Base-by-base conservation (phyloP, 2,888 invertebrate species). In the Melipona bicolor region DNA sequence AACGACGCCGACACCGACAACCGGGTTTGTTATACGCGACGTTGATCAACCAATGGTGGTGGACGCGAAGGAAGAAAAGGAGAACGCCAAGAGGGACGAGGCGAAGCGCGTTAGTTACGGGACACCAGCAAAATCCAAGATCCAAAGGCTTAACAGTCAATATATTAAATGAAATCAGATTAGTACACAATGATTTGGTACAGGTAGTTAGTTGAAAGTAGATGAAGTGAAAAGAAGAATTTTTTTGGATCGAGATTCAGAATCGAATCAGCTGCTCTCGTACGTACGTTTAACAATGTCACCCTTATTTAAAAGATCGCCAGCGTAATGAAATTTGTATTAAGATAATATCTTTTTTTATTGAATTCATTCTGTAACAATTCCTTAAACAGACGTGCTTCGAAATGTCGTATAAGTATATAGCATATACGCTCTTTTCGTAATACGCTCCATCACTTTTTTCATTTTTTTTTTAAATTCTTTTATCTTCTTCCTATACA, bases 11-110 rank as follows among this genome's bases (percentile, higher is more conserved):
- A 77, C 91, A 6, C 79, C 90, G 6, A 62, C 85, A 0, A 79
- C 91, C 4, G 77, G 91, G 2, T 82, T 92, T 0, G 54, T 93
- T 5, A 71, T 93, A 59, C 80, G 93, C 2, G 90, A 92, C 2
- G 89, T 88, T 1, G 89, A 90, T 3, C 81, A 89, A 21, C 86
- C 90, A 1, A 70, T 88, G 19, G 49, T 87, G 0, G 65, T 88
- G 24, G 86, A 86, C 62, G 77, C 50, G 24, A 79, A 74, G 69
- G 82, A 85, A 2, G 79, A 78, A 5, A 72, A 85, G 71, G 88
- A 88, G 13, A 70, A 24, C 17, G 88, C 90, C 68, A 86, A 69
- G 59, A 67, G 64, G 69, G 81, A 83, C 24, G 79, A 80, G 27
- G 56, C 43, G 2, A 77, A 32, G 36, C 74, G 21, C 1, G 83